A percentile compares a stretch with the other conserved stretches of the same genome.
Conservation (phyloP, 2,888 invertebrate genomes). For the Pyrochroa serraticornis region DNA sequence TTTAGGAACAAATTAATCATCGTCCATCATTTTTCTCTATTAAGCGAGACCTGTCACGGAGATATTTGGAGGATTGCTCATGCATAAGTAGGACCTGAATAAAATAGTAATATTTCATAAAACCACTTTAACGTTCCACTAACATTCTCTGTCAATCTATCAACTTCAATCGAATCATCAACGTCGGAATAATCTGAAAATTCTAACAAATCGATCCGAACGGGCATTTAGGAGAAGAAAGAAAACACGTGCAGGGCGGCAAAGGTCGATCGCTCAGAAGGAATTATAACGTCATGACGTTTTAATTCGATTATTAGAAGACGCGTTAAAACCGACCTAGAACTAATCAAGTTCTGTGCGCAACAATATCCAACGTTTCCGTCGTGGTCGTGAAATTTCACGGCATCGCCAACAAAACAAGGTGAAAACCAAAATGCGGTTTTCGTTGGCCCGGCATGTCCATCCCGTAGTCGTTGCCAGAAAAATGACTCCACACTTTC, state of each 20-base stretch:
- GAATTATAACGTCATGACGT: constrained; percentile 11
- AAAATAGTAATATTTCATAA: constrained; percentile 31
- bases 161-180: constrained; percentile 31
- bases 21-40: constrained; percentile 29
- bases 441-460: neutral
- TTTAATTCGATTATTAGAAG: constrained; percentile 8
- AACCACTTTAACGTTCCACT: constrained; percentile 23
- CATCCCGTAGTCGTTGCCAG: neutral
- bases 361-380: neutral
- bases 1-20: constrained; percentile 23
- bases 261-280: constrained; percentile 17
- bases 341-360: constrained; percentile 9
- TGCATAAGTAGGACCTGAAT: constrained; percentile 25
- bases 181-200: constrained; percentile 29
- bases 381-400: constrained; percentile 4
- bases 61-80: constrained; percentile 24
- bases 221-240: constrained; percentile 12
- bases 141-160: constrained; percentile 32
- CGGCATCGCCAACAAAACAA: neutral
- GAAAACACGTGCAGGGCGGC: constrained; percentile 14
- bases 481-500: constrained; percentile 13
- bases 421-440: neutral
- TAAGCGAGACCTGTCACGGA: constrained; percentile 24
- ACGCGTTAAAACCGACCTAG: constrained; percentile 8
- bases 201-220: constrained; percentile 28